These are phyloP conservation scores for Dendrocincla fuliginosa DNA, from an alignment of 2,797 vertebrate species.

Conservation along the genomic window DNA sequence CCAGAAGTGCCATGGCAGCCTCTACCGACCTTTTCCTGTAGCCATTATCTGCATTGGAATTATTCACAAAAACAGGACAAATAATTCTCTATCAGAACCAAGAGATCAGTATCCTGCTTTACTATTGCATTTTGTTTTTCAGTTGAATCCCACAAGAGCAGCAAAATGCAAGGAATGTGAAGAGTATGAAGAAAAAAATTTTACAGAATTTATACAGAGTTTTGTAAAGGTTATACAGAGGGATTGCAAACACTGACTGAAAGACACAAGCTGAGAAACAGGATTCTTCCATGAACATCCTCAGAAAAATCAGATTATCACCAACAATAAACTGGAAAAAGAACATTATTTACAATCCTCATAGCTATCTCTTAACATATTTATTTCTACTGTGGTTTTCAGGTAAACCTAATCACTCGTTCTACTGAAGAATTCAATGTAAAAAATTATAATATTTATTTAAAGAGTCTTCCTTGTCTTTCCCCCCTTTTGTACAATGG, in stretches of 20 bases:
- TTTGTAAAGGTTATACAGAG: slow-evolving; percentile 68
- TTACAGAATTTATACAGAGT: slow-evolving; percentile 75
- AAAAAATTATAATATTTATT: neutral
- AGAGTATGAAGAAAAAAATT: slow-evolving; percentile 74
- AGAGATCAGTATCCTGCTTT: neutral
- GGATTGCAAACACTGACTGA: slow-evolving; percentile 28
- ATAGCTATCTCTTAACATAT: neutral
- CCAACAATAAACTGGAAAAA: neutral
- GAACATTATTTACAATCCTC: neutral
- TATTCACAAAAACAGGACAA: neutral
- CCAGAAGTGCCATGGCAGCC: no score
- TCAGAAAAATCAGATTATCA: neutral
- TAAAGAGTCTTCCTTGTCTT: neutral
- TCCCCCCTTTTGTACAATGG: neutral
- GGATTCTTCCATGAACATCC: neutral
- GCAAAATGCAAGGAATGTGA: slow-evolving; percentile 85
- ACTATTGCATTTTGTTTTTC: slow-evolving; percentile 51
- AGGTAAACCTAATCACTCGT: neutral
- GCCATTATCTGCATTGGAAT: neutral
- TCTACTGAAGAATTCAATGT: neutral
- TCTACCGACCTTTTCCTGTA: neutral
- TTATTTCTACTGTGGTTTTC: neutral
- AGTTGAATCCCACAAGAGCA: slow-evolving; percentile 61
- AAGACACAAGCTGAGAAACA: neutral
- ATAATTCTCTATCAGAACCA: neutral